phyloP scores from a whole-genome alignment of 2,113 vertebrate genomes.

The Jaculus jaculus region DNA sequence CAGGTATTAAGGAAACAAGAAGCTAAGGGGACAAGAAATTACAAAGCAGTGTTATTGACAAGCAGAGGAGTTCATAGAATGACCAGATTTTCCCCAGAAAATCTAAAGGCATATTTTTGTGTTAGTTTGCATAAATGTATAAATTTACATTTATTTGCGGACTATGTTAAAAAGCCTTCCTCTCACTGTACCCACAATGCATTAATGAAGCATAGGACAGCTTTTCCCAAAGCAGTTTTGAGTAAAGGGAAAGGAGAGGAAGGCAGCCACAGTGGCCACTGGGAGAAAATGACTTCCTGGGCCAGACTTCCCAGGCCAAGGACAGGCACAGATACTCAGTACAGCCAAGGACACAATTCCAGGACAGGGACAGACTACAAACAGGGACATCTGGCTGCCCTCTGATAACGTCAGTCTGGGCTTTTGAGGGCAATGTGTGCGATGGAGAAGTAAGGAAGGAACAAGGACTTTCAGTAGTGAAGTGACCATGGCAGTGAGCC shows the following conservation, averaged over 20 bases:
- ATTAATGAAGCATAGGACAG: neutral
- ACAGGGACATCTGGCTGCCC: slow-evolving; percentile 32
- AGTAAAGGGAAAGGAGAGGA: no score
- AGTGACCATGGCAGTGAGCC: neutral
- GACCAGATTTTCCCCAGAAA: slow-evolving; percentile 26
- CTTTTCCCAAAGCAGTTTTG: neutral
- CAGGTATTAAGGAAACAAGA: neutral
- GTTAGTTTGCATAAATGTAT: slow-evolving; percentile 46
- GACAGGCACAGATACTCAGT: neutral
- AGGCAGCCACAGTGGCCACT: fast-evolving
- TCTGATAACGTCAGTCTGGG: neutral
- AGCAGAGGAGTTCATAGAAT: neutral
- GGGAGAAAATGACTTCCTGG: neutral
- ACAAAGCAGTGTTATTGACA: neutral
- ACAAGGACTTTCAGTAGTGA: neutral
- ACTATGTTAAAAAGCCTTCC: neutral
- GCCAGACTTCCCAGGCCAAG: neutral
- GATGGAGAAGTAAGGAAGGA: neutral
- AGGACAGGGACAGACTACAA: neutral
- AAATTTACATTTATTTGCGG: slow-evolving; percentile 24
- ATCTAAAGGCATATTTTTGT: slow-evolving; percentile 38
- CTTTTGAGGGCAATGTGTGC: neutral
- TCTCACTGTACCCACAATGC: neutral
- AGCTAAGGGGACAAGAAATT: neutral
- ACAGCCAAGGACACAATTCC: slow-evolving; percentile 17